Conservation (phyloP, 2,113 vertebrate genomes). For the Furnarius figulus region DNA sequence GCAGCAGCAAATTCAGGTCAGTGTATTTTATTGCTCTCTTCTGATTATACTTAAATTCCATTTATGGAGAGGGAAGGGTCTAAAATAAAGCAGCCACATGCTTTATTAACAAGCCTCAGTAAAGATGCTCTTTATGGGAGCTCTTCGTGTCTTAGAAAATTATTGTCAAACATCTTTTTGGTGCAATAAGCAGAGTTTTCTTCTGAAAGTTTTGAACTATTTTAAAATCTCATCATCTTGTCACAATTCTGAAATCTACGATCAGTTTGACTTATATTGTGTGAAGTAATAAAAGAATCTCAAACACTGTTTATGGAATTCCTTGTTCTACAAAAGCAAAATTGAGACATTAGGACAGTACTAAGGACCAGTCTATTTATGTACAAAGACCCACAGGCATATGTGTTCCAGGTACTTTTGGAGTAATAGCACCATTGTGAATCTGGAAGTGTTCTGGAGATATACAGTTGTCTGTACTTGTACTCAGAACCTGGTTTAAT, state of each 20-base stretch:
- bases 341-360: not conserved
- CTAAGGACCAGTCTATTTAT: not conserved
- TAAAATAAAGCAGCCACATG: slow-evolving; percentile 50
- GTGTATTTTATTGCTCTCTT: slow-evolving; percentile 80
- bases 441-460: not conserved
- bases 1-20: slow-evolving; percentile 99
- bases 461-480: not conserved
- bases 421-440: not conserved
- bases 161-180: not conserved
- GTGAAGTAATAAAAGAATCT: not conserved
- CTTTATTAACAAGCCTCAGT: slow-evolving; percentile 31
- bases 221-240: not conserved
- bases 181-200: not conserved
- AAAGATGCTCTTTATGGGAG: slow-evolving; percentile 1
- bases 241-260: not conserved
- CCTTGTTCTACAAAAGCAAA: not conserved
- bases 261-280: not conserved
- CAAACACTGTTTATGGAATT: not conserved
- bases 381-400: not conserved
- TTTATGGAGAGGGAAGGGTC: slow-evolving; percentile 52
- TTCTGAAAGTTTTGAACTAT: not conserved
- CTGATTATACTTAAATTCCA: slow-evolving; percentile 67
- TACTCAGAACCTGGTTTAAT: not conserved
- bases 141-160: not conserved
- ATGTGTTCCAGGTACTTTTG: not conserved